Conservation (phyloP, 2,797 vertebrate genomes). For the Notolabrus celidotus region DNA sequence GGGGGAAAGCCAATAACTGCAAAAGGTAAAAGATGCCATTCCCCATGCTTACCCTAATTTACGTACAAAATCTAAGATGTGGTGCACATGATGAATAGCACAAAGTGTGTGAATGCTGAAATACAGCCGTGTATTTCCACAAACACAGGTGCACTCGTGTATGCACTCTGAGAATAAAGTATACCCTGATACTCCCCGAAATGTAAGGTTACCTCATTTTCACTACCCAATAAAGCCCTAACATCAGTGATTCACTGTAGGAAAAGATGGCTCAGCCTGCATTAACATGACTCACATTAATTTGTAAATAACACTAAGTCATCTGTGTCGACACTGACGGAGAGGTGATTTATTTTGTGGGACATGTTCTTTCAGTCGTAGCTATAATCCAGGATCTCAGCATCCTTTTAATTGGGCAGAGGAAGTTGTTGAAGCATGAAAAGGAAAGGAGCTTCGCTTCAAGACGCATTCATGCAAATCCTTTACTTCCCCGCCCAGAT, state of each 20-base stretch:
- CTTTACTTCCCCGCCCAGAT: constrained; percentile 31
- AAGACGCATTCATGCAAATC: constrained; percentile 49
- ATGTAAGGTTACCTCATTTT: background rate
- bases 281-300: constrained; percentile 35
- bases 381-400: constrained; percentile 44
- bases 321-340: constrained; percentile 19
- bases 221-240: constrained; percentile 8
- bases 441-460: constrained; percentile 35
- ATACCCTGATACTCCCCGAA: background rate
- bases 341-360: constrained; percentile 36
- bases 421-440: constrained; percentile 40
- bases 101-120: background rate
- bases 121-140: background rate
- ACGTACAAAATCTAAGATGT: no score
- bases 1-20: no score
- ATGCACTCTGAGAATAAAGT: background rate
- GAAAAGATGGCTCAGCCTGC: constrained; percentile 4
- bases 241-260: constrained; percentile 3
- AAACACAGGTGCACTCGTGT: background rate
- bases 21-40: no score
- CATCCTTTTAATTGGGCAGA: constrained; percentile 62
- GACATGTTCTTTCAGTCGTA: constrained; percentile 22
- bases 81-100: no score
- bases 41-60: no score
- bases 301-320: constrained; percentile 30